These are phyloP conservation scores for Caenorhabditis sp. DNA, from an alignment of 2,888 invertebrate genomes.

Conservation along the genomic window DNA sequence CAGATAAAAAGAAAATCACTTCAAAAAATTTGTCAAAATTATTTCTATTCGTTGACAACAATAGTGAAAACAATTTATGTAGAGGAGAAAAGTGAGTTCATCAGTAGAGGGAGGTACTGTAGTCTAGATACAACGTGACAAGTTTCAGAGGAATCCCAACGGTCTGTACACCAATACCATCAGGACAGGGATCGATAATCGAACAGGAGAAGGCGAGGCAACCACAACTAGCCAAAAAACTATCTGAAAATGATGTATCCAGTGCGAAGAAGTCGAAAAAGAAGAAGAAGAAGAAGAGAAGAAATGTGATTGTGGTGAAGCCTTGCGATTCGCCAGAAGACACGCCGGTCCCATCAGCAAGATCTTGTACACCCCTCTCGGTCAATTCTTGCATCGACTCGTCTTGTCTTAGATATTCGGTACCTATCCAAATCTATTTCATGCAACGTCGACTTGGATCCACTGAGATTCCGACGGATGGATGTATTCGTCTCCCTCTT, in stretches of 20 bases:
- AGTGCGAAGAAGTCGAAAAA: no score
- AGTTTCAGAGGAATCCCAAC: neutral
- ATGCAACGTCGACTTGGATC: neutral
- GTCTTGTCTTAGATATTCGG: neutral
- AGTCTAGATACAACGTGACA: no score
- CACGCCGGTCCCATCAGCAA: neutral
- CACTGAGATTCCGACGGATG: neutral
- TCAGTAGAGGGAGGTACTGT: no score
- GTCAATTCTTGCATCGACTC: neutral
- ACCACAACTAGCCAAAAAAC: neutral
- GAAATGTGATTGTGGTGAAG: neutral
- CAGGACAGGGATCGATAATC: neutral
- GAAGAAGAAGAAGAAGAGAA: neutral
- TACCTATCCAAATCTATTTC: neutral
- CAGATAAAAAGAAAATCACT: neutral
- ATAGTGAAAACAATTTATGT: neutral
- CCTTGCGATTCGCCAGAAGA: neutral
- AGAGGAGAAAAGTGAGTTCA: neutral
- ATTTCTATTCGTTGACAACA: neutral
- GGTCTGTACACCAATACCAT: neutral
- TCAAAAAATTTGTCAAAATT: neutral
- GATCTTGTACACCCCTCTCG: neutral
- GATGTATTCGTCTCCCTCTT: neutral
- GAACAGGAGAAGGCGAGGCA: neutral
- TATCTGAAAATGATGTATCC: neutral